Conservation (phyloP, 2,888 invertebrate genomes). For the Ashinkailepas kermadecensis region DNA sequence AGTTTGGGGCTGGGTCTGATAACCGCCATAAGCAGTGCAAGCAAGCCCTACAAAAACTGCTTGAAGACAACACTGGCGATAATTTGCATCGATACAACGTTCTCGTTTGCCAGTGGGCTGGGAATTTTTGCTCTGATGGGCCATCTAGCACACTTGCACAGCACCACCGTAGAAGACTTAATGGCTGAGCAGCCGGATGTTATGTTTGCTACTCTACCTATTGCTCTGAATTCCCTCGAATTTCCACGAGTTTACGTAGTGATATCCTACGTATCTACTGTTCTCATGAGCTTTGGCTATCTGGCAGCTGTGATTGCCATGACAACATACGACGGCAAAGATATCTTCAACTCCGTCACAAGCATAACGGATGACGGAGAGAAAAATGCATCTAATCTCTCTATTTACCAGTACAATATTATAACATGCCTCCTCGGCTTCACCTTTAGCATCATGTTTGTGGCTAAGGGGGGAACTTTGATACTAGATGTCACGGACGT, state of each 20-base stretch:
- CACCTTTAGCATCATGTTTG: background rate
- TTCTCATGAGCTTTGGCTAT: background rate
- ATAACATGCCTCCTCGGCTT: background rate
- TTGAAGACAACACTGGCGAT: background rate
- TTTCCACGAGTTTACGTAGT: background rate
- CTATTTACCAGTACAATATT: constrained; percentile 5
- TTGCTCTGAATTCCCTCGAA: background rate
- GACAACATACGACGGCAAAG: constrained; percentile 3
- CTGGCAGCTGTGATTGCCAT: background rate
- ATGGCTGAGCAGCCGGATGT: background rate
- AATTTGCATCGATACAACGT: background rate
- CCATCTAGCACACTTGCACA: background rate
- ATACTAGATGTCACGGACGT: background rate
- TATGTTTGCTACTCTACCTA: background rate
- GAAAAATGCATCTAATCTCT: background rate
- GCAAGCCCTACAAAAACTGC: background rate
- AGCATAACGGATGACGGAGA: background rate
- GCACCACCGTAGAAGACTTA: background rate
- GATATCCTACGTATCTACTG: background rate
- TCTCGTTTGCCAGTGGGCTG: background rate
- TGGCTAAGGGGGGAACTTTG: background rate
- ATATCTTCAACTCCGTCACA: background rate
- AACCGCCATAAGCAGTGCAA: background rate
- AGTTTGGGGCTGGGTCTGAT: background rate
- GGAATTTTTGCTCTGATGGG: background rate